phyloP scores from a whole-genome alignment of 1,140 invertebrate genomes.

The Ditylenchus dipsaci region DNA sequence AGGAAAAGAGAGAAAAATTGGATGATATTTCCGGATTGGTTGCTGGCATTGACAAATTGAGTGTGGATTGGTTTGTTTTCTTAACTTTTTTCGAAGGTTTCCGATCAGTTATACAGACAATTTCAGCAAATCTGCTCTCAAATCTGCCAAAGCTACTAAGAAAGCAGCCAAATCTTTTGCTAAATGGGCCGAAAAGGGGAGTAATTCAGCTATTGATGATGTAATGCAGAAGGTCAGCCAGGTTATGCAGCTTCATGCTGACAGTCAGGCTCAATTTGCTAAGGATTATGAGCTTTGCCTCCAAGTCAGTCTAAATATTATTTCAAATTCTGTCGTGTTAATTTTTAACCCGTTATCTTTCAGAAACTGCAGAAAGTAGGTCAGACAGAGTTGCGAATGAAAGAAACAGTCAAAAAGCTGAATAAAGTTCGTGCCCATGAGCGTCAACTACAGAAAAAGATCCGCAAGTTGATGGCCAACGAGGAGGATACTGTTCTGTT shows the following conservation, averaged over 20 bases:
- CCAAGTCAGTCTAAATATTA: slow-evolving; percentile 10
- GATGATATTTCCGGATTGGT: too few species aligned
- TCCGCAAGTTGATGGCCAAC: too few species aligned
- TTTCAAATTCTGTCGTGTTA: slow-evolving; percentile 5
- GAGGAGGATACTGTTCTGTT: not conserved
- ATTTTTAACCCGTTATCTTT: slow-evolving; percentile 20
- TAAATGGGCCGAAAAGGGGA: slow-evolving; percentile 25
- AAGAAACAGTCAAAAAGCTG: slow-evolving; percentile 14
- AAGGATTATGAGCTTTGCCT: slow-evolving; percentile 44
- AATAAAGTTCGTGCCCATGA: not conserved
- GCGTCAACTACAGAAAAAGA: slow-evolving; percentile 5
- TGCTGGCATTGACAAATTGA: too few species aligned
- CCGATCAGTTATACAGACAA: too few species aligned
- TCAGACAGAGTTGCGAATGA: slow-evolving; percentile 32
- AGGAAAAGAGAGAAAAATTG: too few species aligned
- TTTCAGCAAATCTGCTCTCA: slow-evolving; percentile 27
- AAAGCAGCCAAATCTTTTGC: slow-evolving; percentile 28
- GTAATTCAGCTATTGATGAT: slow-evolving; percentile 43
- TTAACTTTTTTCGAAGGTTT: too few species aligned
- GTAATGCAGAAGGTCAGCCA: slow-evolving; percentile 35
- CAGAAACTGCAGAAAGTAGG: slow-evolving; percentile 39
- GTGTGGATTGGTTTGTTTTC: too few species aligned
- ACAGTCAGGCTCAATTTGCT: slow-evolving; percentile 36
- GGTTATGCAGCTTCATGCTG: slow-evolving; percentile 32
- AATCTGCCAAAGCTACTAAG: slow-evolving; percentile 27